Base-by-base conservation (phyloP, 2,113 vertebrate genomes). In the Myrmophylax atrothorax region DNA sequence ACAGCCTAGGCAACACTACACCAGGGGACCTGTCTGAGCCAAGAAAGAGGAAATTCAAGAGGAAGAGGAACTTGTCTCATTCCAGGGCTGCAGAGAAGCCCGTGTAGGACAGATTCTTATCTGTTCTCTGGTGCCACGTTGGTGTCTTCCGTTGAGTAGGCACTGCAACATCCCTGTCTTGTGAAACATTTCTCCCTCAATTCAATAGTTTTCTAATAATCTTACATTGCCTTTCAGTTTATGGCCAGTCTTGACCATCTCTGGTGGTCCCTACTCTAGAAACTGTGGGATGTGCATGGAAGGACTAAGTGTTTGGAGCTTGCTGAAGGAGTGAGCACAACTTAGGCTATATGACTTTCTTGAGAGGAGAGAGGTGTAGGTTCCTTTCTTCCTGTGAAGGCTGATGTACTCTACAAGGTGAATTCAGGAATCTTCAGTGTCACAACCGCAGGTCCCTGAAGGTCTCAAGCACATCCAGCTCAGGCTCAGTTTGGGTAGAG, bases 1-100 rank as follows among this genome's bases (percentile, higher is more conserved):
- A 42, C 0, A 0, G 33, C 5, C 31, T 66, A 1, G 0, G 47
- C 15, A 80, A 72, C 85, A 12, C 47, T 23, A 25, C 0, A 0
- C 0, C 12, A 9, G 40, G 40, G 7, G 7, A 74, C 31, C 9
- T 84, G 7, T 8, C 59, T 58, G 18, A 87, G 23, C 12, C 25
- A 63, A 72, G 38, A 47, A 79, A 58, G 1, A 73, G 24, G 31
- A 60, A 81, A 69, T 25, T 53, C 8, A 6, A 6, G 22, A 14
- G 25, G 4, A 84, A 37, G 16, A 78, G 18, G 18, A 84, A 7
- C 3, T 23, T 5, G 24, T 49, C 28, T 81, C 22, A 50, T 74
- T 87, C 2, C 1, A 50, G 25, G 18, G 31, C 3, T 3, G 44
- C 40, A 73, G n/a, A 73, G 12, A 69, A 73, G 29, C 20, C 24